Evolutionary conservation across 1,140 invertebrate genomes (phyloP).

Genomic region (Cyclargus thomasi): DNA sequence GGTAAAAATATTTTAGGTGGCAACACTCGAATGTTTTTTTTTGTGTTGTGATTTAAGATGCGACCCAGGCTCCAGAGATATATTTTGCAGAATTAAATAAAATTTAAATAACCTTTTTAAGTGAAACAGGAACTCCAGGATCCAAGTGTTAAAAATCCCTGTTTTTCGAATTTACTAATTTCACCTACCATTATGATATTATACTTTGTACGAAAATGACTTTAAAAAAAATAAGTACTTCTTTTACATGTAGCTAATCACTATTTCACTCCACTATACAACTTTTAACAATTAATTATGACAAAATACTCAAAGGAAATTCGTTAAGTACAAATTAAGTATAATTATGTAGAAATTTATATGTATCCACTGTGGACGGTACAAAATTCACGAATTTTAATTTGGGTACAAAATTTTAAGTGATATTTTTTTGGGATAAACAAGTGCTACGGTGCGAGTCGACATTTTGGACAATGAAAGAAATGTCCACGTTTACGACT

Average conservation of each 20-base stretch:
- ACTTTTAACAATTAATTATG: constrained; percentile 13
- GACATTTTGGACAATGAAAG: not conserved
- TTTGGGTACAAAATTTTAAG: constrained; percentile 59
- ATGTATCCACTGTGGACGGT: constrained; percentile 36
- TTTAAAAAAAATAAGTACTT: no score
- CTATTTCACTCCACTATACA: no score
- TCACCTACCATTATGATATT: no score
- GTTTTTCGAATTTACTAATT: no score
- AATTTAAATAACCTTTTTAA: no score
- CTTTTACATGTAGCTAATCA: no score
- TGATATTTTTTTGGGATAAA: constrained; percentile 54
- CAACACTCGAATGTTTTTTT: constrained; percentile 48
- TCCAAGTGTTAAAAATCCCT: no score
- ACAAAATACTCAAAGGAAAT: constrained; percentile 21
- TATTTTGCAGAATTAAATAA: no score
- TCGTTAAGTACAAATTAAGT: constrained; percentile 43
- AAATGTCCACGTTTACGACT: not conserved
- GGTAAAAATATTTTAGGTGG: constrained; percentile 51
- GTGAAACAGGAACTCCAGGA: no score
- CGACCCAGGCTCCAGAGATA: no score
- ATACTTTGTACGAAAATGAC: no score
- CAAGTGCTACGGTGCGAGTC: constrained; percentile 27
- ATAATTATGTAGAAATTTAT: constrained; percentile 43
- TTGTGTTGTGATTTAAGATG: constrained; percentile 42
- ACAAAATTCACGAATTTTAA: constrained; percentile 69